Conservation (phyloP, 2,888 invertebrate species). For the Sinohyriopsis cumingii region DNA sequence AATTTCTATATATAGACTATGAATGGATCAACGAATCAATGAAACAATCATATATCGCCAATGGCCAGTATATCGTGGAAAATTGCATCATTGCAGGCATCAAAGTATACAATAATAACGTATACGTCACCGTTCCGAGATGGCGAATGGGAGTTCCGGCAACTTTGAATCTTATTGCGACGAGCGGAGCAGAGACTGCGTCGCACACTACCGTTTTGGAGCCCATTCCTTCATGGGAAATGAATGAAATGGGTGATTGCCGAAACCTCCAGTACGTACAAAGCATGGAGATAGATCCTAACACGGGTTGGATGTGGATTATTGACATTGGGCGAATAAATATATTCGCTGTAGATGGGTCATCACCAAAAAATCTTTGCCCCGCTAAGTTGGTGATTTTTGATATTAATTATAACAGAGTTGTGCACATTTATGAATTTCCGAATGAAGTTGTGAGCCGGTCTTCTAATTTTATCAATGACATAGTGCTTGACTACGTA, state of each 20-base stretch:
- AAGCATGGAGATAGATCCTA: constrained; percentile 40
- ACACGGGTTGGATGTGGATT: constrained; percentile 42
- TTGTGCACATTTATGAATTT: constrained; percentile 20
- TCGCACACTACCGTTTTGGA: constrained; percentile 10
- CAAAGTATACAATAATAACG: constrained; percentile 35
- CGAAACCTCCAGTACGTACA: constrained; percentile 34
- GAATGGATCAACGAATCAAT: constrained; percentile 25
- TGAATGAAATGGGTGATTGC: constrained; percentile 30
- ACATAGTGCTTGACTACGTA: constrained; percentile 33
- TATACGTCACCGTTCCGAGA: constrained; percentile 51
- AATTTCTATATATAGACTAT: constrained; percentile 37
- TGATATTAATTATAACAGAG: constrained; percentile 11
- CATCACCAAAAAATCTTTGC: constrained; percentile 20
- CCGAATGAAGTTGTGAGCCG: constrained; percentile 25
- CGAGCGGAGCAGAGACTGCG: constrained; percentile 8
- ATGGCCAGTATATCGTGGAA: constrained; percentile 28
- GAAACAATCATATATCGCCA: constrained; percentile 11
- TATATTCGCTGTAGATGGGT: constrained; percentile 6
- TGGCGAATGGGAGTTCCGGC: constrained; percentile 45
- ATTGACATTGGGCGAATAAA: constrained; percentile 39
- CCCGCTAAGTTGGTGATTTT: constrained; percentile 33
- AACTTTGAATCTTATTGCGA: constrained; percentile 25
- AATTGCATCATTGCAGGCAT: constrained; percentile 43
- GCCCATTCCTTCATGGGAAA: constrained; percentile 29
- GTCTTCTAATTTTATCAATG: constrained; percentile 29